Conservation (phyloP, 2,888 invertebrate species). For the Orchesella flavescens region DNA sequence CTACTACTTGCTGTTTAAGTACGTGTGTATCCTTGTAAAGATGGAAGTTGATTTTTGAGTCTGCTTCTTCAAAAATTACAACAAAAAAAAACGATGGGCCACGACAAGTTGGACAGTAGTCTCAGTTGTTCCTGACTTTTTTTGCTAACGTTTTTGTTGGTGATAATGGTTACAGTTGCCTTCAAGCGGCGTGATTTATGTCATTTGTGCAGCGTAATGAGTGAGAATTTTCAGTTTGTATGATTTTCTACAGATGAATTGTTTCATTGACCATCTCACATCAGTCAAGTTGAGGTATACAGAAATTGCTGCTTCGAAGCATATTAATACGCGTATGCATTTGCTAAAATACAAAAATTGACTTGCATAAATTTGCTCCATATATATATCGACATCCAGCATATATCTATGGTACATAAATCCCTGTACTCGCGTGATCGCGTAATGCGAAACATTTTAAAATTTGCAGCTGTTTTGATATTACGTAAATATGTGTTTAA, state of each 20-base stretch:
- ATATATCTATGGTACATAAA: no score
- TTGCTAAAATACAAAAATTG: no score
- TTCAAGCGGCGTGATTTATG: conserved; percentile 56
- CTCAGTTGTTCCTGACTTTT: neutral
- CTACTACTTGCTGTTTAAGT: neutral
- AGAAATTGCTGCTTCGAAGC: no score
- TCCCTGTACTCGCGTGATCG: no score
- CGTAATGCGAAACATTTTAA: no score
- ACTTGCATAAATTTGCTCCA: no score
- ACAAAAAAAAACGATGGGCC: neutral
- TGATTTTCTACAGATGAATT: neutral
- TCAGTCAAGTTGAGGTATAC: no score
- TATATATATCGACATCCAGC: no score
- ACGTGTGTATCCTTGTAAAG: neutral
- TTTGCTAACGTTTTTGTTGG: neutral
- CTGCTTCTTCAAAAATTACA: neutral
- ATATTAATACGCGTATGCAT: no score
- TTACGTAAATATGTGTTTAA: no score
- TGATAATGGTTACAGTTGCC: conserved; percentile 52
- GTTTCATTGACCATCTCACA: no score
- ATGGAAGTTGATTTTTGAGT: neutral
- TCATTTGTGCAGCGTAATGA: conserved; percentile 42
- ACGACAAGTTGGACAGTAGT: neutral
- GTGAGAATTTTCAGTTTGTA: neutral
- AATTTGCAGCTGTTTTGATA: no score